A percentile compares a stretch with the other conserved stretches of the same genome.
Conservation (phyloP, 2,888 invertebrate species). For the Plutella xylostella region DNA sequence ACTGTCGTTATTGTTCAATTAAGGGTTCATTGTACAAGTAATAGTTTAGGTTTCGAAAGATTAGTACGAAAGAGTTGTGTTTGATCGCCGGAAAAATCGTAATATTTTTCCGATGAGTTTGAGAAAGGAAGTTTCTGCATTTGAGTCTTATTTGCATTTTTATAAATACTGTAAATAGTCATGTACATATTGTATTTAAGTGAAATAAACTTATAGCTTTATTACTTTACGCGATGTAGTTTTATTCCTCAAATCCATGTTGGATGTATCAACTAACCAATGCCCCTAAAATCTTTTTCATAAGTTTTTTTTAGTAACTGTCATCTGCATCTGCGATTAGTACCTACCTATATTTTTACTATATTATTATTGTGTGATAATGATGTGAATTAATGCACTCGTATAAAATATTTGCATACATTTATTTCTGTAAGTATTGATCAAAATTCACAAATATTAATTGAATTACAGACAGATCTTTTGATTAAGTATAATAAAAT, state of each 20-base stretch:
- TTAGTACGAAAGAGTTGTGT: background rate
- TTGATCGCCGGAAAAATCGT: background rate
- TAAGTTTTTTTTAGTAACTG: background rate
- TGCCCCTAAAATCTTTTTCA: background rate
- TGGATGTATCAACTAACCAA: background rate
- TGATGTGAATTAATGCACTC: too few relatives aligned
- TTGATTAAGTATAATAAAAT: too few relatives aligned
- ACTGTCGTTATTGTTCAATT: background rate
- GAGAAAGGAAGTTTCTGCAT: background rate
- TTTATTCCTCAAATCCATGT: background rate
- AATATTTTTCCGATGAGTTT: background rate
- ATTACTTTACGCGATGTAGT: background rate
- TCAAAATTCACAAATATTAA: too few relatives aligned
- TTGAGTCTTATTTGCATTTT: background rate
- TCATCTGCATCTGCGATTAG: background rate
- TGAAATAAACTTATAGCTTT: background rate
- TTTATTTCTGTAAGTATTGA: too few relatives aligned
- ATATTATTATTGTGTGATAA: too few relatives aligned
- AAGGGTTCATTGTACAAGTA: background rate
- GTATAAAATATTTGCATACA: too few relatives aligned
- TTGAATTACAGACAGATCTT: too few relatives aligned
- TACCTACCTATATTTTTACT: too few relatives aligned
- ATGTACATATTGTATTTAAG: conserved; percentile 5
- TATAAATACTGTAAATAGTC: conserved; percentile 28
- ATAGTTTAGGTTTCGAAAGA: too few relatives aligned